Evolutionary conservation across 2,888 invertebrate species (phyloP), one percentile per base, ranked within the genome.

Genomic region (Tinea trinotella): DNA sequence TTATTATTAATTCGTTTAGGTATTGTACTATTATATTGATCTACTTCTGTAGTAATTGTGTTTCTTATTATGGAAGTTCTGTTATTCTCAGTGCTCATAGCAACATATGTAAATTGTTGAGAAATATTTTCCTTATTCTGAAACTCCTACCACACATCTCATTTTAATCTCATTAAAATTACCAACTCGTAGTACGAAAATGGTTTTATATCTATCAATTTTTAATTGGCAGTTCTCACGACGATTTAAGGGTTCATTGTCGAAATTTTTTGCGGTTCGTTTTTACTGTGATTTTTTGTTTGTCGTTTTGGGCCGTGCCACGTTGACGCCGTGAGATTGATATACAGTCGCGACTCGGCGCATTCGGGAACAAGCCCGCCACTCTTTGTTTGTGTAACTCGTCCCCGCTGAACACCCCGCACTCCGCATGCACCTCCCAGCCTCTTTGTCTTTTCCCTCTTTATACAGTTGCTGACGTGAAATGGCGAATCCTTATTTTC

Each of bases 141-240:
- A 30, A 30, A 4, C 9, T 7, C 7, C 9, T 30, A 30, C n/a
- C 7, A 30, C 30, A 30, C 30, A 10, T n/a, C n/a, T 4, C 3
- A 30, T 7, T 30, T 30, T 13, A 40, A 40, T 15, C 36, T 48
- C 48, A 34, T 46, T 46, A 54, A 54, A 48, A 54, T 48, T 54
- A 53, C 40, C n/a, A 12, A 22, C 40, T 20, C 20, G 48, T 34
- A 40, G 50, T 40, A 22, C 13, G 58, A 64, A 69, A 64, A 68
- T 62, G 61, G 62, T 62, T 67, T 71, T 70, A 68, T 74, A 77
- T 81, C 76, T 82, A 83, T 84, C 79, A 84, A 78, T 80, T 78
- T 84, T 83, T 85, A 85, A 85, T 85, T 85, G 85, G 84, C 84
- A 84, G 76, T 76, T 84, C 75, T 74, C 79, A 76, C 79, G 82